A percentile compares a stretch with the other conserved stretches of the same genome.
phyloP scores from a whole-genome alignment of 2,113 vertebrate genomes.

The Oenanthe melanoleuca region DNA sequence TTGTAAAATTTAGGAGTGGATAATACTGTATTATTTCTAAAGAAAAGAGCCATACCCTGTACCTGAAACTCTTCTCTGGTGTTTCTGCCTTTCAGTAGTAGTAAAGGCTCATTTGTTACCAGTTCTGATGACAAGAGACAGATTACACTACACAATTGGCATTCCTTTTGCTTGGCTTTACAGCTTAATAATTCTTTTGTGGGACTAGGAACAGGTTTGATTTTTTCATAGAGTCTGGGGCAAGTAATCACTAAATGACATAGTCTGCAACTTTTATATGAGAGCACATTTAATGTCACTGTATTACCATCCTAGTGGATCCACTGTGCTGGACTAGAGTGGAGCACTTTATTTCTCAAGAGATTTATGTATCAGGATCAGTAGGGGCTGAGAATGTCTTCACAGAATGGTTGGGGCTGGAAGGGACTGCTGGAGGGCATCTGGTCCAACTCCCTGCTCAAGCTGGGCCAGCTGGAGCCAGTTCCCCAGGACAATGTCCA shows the following conservation, averaged over 20 bases:
- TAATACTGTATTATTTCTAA: neutral
- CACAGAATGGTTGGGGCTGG: neutral
- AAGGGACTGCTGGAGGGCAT: neutral
- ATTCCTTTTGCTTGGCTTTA: neutral
- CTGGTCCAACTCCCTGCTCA: neutral
- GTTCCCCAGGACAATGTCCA: neutral
- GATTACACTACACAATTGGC: neutral
- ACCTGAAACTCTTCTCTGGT: neutral
- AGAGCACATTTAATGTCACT: neutral
- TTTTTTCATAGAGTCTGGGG: neutral
- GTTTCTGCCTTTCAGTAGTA: neutral
- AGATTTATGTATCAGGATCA: neutral
- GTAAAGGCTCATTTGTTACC: neutral
- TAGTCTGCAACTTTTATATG: neutral
- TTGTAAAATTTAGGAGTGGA: neutral
- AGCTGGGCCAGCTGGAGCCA: neutral
- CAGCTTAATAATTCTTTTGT: neutral
- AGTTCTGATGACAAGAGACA: neutral
- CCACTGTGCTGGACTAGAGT: neutral
- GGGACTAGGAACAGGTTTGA: neutral
- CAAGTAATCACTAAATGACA: neutral
- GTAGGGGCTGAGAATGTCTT: neutral
- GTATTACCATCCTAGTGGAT: neutral
- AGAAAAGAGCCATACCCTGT: neutral
- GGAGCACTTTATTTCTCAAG: neutral